These are phyloP conservation scores for Drosophila infuscata DNA, from an alignment of 2,888 invertebrate species.

Conservation along the genomic window DNA sequence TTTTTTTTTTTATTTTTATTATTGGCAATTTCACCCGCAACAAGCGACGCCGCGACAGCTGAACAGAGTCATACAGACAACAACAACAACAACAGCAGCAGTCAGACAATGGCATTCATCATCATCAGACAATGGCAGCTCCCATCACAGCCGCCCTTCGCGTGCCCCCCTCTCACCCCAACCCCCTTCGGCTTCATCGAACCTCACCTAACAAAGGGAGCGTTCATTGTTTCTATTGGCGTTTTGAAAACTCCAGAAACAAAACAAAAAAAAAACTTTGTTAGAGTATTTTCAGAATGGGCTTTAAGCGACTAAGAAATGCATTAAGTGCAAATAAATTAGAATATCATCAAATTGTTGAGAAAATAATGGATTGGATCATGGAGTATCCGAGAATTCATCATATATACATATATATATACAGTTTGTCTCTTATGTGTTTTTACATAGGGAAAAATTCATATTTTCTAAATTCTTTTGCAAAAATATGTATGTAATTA, in stretches of 20 bases:
- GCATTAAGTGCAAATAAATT: neutral
- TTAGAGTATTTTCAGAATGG: constrained; percentile 19
- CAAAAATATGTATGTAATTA: too few species aligned
- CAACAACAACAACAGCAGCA: constrained; percentile 21
- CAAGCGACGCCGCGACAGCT: constrained; percentile 29
- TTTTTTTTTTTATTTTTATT: constrained; percentile 16
- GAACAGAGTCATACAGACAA: constrained; percentile 24
- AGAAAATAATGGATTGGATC: neutral
- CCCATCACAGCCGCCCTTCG: neutral
- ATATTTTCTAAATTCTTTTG: too few species aligned
- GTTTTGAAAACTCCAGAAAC: constrained; percentile 24
- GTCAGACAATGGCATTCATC: constrained; percentile 59
- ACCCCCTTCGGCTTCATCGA: neutral
- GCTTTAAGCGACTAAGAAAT: constrained; percentile 5
- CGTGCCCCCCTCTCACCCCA: neutral
- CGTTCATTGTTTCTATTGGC: constrained; percentile 49
- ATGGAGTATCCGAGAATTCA: neutral
- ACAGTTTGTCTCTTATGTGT: too few species aligned
- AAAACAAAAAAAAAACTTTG: neutral
- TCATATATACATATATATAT: neutral
- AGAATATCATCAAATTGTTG: neutral
- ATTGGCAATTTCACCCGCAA: constrained; percentile 75
- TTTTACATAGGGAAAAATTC: too few species aligned
- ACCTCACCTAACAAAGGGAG: constrained; percentile 41
- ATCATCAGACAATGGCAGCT: constrained; percentile 52